These are phyloP conservation scores for Trachelipus rathkii DNA, from an alignment of 1,140 invertebrate species.

Conservation along the genomic window DNA sequence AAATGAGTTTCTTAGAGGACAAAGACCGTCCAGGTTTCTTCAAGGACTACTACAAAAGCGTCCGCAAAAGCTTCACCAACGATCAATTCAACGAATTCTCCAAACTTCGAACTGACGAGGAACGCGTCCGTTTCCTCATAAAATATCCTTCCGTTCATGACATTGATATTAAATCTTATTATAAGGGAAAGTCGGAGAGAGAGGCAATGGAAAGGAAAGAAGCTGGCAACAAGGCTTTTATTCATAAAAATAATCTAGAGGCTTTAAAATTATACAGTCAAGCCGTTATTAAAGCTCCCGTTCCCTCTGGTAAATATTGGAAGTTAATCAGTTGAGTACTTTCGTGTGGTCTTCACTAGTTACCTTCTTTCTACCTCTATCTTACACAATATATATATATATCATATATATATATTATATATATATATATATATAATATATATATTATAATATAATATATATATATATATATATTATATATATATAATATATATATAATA, in stretches of 20 bases:
- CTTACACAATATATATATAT: conserved; percentile 10
- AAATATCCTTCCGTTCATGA: conserved; percentile 46
- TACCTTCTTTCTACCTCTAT: not conserved
- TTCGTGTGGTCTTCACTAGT: conserved; percentile 20
- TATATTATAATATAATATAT: not conserved
- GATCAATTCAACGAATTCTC: conserved; percentile 43
- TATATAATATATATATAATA: too few species aligned
- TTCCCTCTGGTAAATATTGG: conserved; percentile 52
- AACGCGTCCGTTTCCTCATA: conserved; percentile 47
- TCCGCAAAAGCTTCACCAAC: conserved; percentile 36
- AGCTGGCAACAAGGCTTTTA: conserved; percentile 72
- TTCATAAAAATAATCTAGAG: conserved; percentile 66
- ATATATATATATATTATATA: not conserved
- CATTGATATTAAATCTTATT: conserved; percentile 44
- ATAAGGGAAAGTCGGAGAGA: conserved; percentile 59
- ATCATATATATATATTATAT: not conserved
- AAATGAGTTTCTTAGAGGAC: conserved; percentile 29
- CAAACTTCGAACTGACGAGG: conserved; percentile 47
- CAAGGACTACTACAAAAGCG: conserved; percentile 40
- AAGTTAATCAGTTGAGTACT: conserved; percentile 53
- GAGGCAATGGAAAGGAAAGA: conserved; percentile 64
- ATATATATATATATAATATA: not conserved
- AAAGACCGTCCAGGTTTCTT: conserved; percentile 42
- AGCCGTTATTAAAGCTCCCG: conserved; percentile 61
- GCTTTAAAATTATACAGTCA: conserved; percentile 70